Evolutionary conservation across 2,888 invertebrate genomes (phyloP).

Genomic region (Orchesellides sinensis): DNA sequence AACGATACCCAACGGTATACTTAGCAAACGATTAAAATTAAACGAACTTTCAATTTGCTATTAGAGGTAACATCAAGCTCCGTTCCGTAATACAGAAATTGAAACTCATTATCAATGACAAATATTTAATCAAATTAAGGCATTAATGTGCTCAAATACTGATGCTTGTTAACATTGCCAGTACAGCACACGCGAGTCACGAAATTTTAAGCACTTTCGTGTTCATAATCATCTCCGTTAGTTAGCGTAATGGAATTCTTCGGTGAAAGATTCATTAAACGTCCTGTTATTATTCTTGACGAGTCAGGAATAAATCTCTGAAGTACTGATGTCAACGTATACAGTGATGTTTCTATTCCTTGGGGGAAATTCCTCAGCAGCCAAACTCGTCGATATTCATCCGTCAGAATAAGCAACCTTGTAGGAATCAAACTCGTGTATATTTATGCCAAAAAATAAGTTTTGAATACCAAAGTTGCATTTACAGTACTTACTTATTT

Average conservation of each 20-base stretch:
- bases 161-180: no score
- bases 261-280: conserved; percentile 70
- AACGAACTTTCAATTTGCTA: background rate
- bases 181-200: background rate
- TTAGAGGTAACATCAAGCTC: background rate
- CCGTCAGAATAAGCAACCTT: conserved; percentile 80
- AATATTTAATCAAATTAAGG: no score
- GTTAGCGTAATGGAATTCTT: conserved; percentile 53
- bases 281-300: conserved; percentile 70
- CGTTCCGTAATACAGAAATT: no score
- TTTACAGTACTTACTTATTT: conserved; percentile 79
- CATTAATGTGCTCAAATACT: no score
- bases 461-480: no score
- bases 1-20: no score
- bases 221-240: conserved; percentile 60
- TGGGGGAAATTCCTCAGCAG: conserved; percentile 79
- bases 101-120: no score
- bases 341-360: conserved; percentile 79
- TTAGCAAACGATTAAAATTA: no score
- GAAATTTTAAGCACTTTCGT: conserved; percentile 35
- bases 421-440: no score
- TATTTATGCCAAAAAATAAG: no score
- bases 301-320: conserved; percentile 78
- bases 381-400: conserved; percentile 80
- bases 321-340: conserved; percentile 78